Evolutionary conservation across 2,113 vertebrate genomes (phyloP), one percentile per base, ranked within the genome.

Genomic region (Nyctereutes procyonoides): DNA sequence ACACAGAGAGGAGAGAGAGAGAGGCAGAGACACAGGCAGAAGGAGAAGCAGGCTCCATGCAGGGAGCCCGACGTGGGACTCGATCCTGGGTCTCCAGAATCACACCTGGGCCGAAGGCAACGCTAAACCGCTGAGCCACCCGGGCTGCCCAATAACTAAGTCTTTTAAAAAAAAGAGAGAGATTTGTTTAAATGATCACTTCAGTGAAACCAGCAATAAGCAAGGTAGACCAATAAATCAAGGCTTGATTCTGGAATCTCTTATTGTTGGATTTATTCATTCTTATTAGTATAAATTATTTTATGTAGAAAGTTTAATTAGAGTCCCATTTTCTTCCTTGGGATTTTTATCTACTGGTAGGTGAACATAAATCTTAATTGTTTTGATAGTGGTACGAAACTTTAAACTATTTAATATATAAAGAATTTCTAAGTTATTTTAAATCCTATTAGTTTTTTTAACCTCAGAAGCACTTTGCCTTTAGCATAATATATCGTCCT

Each of bases 141-240:
- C 43, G 43, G 43, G 43, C 7, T 43, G 43, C 43, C 43, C 43
- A 43, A 8, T 43, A 43, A 43, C 43, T 43, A 43, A 43, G 43
- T 43, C 43, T 43, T 43, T 43, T 7, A 43, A 43, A 43, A 43
- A 56, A 56, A 56, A 56, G 56, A 20, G 15, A 55, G 76, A 97
- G 95, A 16, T 65, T 86, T 90, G 17, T 84, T 92, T 96, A 85
- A 82, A 85, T 9, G 20, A 16, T 93, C 15, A 62, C 53, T 81
- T 96, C 79, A 94, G 77, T 69, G n/a, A 93, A 90, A 55, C 65
- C 79, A 93, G 95, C 90, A 53, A 77, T 80, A 89, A 82, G 73
- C 38, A 84, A 90, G 56, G 12, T 55, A 88, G 80, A 88, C 56
- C 20, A 96, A 71, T 79, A 76, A 96, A 62, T 88, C 55, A 88